A percentile compares a stretch with the other conserved stretches of the same genome.
Evolutionary conservation across 2,113 vertebrate species (phyloP).

Genomic region (Chloropsis hardwickii): DNA sequence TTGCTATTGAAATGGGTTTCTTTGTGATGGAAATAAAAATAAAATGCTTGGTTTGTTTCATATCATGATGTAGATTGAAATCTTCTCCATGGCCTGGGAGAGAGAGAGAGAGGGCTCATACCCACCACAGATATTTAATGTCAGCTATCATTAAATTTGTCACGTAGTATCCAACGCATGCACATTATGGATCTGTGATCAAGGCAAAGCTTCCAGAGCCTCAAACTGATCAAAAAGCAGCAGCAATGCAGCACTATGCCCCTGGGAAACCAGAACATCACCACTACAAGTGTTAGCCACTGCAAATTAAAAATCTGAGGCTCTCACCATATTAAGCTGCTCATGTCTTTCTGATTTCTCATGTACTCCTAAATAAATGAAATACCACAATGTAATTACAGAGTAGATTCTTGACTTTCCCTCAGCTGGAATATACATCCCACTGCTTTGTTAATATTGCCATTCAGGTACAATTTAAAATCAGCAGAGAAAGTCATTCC

Average conservation of each 20-base stretch:
- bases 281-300: neutral
- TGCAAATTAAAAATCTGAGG: neutral
- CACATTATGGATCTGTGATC: neutral
- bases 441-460: constrained; percentile 10
- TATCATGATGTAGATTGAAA: neutral
- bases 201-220: neutral
- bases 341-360: neutral
- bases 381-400: neutral
- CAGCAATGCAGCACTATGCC: neutral
- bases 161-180: neutral
- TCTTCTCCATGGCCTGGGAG: neutral
- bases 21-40: neutral
- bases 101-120: neutral
- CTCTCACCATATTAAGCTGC: fast-evolving
- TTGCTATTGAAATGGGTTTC: neutral
- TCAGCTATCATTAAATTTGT: neutral
- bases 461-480: constrained; percentile 54
- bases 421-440: neutral
- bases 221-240: neutral
- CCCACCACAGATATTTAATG: neutral
- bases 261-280: neutral
- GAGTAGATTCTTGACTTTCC: neutral
- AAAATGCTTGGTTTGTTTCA: neutral
- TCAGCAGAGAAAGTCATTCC: constrained; percentile 36
- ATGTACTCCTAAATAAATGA: neutral